Conservation (phyloP, 2,113 vertebrate species). For the Nansenia antarctica region DNA sequence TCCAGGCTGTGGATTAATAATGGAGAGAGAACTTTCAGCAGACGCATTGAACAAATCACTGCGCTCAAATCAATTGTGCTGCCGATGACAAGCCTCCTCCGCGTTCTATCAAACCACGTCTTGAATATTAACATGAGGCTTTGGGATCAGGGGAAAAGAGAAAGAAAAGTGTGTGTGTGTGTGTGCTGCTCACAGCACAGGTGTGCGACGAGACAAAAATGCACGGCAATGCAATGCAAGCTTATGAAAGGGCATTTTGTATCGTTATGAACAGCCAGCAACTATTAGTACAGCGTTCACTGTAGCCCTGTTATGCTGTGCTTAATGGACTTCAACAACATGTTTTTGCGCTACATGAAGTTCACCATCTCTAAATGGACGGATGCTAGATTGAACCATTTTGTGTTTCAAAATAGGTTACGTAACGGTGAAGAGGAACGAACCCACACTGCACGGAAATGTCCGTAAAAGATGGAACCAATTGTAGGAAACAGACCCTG, state of each 20-base stretch:
- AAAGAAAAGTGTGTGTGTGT: too few species aligned
- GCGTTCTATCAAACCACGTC: constrained; percentile 32
- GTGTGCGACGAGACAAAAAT: not conserved
- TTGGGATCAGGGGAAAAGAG: not conserved
- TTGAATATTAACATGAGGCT: not conserved
- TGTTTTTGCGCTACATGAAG: not conserved
- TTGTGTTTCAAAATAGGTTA: too few species aligned
- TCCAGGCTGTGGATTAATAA: constrained; percentile 38
- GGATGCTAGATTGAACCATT: not conserved
- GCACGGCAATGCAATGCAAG: not conserved
- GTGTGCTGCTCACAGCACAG: not conserved
- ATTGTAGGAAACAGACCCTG: too few species aligned
- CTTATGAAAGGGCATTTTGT: not conserved
- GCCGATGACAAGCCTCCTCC: constrained; percentile 32
- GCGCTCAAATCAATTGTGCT: constrained; percentile 44
- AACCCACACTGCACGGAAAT: too few species aligned
- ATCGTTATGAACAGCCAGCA: too few species aligned
- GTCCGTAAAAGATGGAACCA: too few species aligned
- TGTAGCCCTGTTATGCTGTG: not conserved
- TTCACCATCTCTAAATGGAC: not conserved
- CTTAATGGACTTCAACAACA: not conserved
- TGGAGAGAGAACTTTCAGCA: constrained; percentile 14
- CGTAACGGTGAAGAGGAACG: too few species aligned
- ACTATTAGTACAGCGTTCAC: not conserved
- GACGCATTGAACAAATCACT: not conserved